These are phyloP conservation scores for Sericinus montela DNA, from an alignment of 2,888 invertebrate genomes.

Conservation along the genomic window DNA sequence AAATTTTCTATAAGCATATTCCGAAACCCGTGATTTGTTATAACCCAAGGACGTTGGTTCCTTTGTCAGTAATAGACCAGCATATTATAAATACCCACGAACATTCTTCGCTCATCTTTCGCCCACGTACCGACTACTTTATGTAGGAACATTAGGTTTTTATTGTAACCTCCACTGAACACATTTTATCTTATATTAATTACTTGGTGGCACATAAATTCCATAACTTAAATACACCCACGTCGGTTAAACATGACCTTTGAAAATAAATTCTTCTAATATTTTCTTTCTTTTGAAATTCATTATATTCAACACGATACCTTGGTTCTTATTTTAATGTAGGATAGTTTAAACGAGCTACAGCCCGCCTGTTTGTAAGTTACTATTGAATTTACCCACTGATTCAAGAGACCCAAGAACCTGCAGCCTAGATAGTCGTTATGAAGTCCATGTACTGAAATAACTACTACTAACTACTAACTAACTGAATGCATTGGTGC, in stretches of 20 bases:
- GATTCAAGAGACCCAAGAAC: too few species aligned
- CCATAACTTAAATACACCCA: background rate
- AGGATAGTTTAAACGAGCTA: too few species aligned
- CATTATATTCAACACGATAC: too few species aligned
- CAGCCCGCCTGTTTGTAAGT: too few species aligned
- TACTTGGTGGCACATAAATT: slow-evolving; percentile 3
- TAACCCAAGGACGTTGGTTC: background rate
- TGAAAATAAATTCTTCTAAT: background rate
- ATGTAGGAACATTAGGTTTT: slow-evolving; percentile 1
- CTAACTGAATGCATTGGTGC: too few species aligned
- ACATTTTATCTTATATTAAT: slow-evolving; percentile 9
- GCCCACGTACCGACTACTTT: slow-evolving; percentile 7
- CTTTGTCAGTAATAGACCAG: slow-evolving; percentile 8
- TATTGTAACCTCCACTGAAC: slow-evolving; percentile 3
- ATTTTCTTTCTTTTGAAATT: too few species aligned
- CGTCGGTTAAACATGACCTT: background rate
- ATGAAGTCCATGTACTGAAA: too few species aligned
- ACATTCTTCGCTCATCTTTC: slow-evolving; percentile 3
- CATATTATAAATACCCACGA: slow-evolving; percentile 4
- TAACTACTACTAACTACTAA: too few species aligned
- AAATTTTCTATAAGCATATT: too few species aligned
- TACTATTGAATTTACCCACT: too few species aligned
- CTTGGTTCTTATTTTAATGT: too few species aligned
- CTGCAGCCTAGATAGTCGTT: too few species aligned
- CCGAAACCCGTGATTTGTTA: background rate